phyloP scores from a whole-genome alignment of 2,888 invertebrate species.

The Phyllotreta striolata region DNA sequence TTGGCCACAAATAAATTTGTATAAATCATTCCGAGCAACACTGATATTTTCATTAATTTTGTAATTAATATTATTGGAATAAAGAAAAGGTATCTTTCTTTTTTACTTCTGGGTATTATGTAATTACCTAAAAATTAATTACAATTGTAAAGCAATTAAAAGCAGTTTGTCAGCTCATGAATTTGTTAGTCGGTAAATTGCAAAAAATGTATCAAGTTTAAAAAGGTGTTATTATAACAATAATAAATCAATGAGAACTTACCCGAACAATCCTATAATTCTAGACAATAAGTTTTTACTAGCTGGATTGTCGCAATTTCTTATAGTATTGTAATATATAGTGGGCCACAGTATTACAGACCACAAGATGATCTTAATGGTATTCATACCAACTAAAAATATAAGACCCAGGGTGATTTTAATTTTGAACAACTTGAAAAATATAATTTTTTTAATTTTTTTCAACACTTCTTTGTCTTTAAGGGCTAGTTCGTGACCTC shows the following conservation, averaged over 20 bases:
- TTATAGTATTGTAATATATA: constrained; percentile 36
- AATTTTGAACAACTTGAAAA: constrained; percentile 64
- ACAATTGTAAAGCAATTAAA: no score
- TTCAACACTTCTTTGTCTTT: constrained; percentile 34
- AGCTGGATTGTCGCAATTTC: constrained; percentile 30
- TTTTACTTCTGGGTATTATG: constrained; percentile 3
- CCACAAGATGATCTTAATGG: constrained; percentile 71
- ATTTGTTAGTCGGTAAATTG: no score
- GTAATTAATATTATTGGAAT: constrained; percentile 9
- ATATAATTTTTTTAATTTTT: constrained; percentile 34
- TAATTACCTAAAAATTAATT: constrained; percentile 25
- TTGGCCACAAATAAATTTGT: constrained; percentile 63
- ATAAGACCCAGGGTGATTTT: constrained; percentile 70
- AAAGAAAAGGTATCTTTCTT: background rate
- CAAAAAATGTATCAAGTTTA: constrained; percentile 21
- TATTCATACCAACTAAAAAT: constrained; percentile 68
- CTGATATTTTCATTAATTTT: constrained; percentile 13
- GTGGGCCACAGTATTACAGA: constrained; percentile 67
- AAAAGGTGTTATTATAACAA: constrained; percentile 40
- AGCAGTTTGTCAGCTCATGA: no score
- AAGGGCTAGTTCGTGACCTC: constrained; percentile 19
- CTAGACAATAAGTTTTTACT: constrained; percentile 11
- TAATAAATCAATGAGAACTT: background rate
- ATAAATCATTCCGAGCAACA: constrained; percentile 15
- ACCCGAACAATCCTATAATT: constrained; percentile 2